Evolutionary conservation across 2,797 vertebrate species (phyloP).

Genomic region (Enoplosus armatus): DNA sequence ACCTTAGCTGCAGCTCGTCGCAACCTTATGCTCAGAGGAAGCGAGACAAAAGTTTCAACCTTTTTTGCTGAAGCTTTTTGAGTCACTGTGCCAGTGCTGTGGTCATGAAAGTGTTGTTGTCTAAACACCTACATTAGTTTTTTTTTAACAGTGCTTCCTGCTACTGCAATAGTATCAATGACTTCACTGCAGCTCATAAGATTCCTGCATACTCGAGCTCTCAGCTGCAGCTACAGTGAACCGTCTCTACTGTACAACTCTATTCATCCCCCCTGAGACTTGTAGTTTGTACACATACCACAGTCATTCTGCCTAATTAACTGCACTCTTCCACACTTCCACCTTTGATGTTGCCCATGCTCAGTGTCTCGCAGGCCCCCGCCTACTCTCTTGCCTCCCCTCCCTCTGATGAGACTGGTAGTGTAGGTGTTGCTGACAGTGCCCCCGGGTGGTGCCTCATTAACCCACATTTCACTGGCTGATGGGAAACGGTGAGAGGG

Average conservation of each 20-base stretch:
- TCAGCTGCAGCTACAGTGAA: constrained; percentile 36
- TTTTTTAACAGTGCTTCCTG: background rate
- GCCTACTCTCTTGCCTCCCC: constrained; percentile 26
- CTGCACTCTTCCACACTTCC: constrained; percentile 37
- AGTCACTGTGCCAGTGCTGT: background rate
- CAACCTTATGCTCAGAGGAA: background rate
- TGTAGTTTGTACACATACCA: constrained; percentile 17
- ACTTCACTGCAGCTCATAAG: constrained; percentile 19
- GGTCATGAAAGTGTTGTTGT: background rate
- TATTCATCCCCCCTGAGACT: constrained; percentile 25
- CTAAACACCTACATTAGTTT: background rate
- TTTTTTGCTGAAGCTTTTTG: background rate
- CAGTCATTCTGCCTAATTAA: constrained; percentile 63
- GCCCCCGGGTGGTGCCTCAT: constrained; percentile 72
- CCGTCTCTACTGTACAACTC: constrained; percentile 35
- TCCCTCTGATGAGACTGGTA: constrained; percentile 43
- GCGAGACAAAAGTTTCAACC: background rate
- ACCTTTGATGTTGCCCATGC: constrained; percentile 65
- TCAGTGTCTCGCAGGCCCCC: constrained; percentile 26
- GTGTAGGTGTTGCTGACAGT: constrained; percentile 63
- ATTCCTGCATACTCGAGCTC: constrained; percentile 18
- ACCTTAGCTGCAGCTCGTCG: background rate
- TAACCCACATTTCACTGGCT: constrained; percentile 77
- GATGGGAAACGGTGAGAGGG: constrained; percentile 38
- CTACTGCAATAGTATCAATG: constrained; percentile 15